Evolutionary conservation across 2,888 invertebrate species (phyloP), one percentile per base, ranked within the genome.

Genomic region (Brachyopa scutellaris): DNA sequence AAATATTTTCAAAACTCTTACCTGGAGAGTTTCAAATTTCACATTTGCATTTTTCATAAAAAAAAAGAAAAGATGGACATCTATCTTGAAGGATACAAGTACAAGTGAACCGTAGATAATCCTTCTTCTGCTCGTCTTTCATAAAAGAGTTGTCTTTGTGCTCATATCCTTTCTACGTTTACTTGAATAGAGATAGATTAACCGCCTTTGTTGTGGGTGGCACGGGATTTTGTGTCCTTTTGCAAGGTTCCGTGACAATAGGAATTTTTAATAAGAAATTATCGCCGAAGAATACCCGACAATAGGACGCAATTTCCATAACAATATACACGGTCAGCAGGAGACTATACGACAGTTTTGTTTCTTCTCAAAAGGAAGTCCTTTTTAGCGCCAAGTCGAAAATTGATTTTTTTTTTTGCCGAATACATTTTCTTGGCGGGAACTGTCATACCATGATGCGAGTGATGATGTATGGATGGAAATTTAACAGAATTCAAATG

Each of bases 121-220:
- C 77, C 80, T 76, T 80, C 64, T 51, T 1, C 53, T 33, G 73
- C 2, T 51, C 29, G 23, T 29, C n/a, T 53, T 9, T 53, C 17
- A 42, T 40, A 33, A 47, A 82, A 82, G 77, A 82, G 82, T 77
- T 82, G 49, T 53, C 49, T 26, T 57, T 64, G 26, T 36, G 49
- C 13, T 4, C 9, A 17, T 49, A 11, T 13, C 29, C 29, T 26
- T 33, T 29, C 13, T 19, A 31, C 36, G 2, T 49, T 19, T n/a
- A 15, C n/a, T 5, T 64, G 51, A 53, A 80, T 59, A 53, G 69
- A 64, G 69, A 64, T 21, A 66, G 82, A 82, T 82, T 82, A 77
- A 72, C n/a, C 70, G 70, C 66, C 59, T 72, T 82, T 82, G 82
- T 77, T 77, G 77, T 82, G 80, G 80, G 80, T 82, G 77, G 77